phyloP scores from a whole-genome alignment of 2,113 vertebrate species.

The Zosterops hypoxanthus region DNA sequence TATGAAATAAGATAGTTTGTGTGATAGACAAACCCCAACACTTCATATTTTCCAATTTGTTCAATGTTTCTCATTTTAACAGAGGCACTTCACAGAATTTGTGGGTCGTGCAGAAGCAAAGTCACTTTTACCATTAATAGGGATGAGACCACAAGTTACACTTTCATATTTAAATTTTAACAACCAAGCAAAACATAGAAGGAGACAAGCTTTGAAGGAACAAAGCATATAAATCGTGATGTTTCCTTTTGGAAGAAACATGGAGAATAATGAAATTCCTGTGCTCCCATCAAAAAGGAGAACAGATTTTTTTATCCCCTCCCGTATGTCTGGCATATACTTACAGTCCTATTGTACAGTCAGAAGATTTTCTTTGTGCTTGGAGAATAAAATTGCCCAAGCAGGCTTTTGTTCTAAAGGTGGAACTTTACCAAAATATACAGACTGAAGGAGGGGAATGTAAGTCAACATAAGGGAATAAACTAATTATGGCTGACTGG shows the following conservation, averaged over 20 bases:
- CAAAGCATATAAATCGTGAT: neutral
- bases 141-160: neutral
- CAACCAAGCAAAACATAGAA: neutral
- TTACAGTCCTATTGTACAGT: neutral
- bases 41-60: neutral
- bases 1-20: neutral
- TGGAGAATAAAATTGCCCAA: neutral
- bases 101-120: neutral
- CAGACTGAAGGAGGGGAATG: neutral
- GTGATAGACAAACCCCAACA: neutral
- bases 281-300: neutral
- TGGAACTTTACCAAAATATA: constrained; percentile 20
- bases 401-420: neutral
- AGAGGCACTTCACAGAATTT: neutral
- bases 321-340: neutral
- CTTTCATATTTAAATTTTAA: constrained; percentile 7
- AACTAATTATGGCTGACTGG: constrained; percentile 45
- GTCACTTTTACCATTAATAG: neutral
- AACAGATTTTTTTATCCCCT: neutral
- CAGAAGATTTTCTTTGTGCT: neutral
- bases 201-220: neutral
- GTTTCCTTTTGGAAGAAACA: constrained; percentile 17
- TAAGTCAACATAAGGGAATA: constrained; percentile 1
- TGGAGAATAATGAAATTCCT: constrained; percentile 24
- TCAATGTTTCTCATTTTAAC: neutral